Evolutionary conservation across 2,888 invertebrate genomes (phyloP), one percentile per base, ranked within the genome.

Genomic region (Poecilobothrus nobilitatus): DNA sequence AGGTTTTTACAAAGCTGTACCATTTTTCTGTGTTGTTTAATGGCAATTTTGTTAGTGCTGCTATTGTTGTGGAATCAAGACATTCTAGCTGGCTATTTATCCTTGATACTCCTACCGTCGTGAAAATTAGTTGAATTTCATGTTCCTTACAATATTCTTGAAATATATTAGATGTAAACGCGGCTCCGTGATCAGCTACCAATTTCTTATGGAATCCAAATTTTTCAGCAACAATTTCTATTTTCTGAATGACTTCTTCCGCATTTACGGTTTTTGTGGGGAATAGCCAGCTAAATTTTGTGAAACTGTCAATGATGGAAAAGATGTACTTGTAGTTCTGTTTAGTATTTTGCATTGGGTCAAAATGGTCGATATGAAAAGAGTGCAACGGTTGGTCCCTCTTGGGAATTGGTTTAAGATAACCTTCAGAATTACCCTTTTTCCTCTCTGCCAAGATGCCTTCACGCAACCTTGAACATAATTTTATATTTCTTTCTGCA

Each of bases 251-350:
- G 21, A 62, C 70, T 61, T 70, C 69, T 15, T 67, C 67, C 1
- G 27, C 33, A 20, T 33, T 34, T 53, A 33, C 18, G 1, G 68
- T 64, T 65, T 68, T 70, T n/a, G 68, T 67, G 3, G 68, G 70
- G 44, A 68, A 68, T 41, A 67, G 34, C 68, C 67, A 66, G 18
- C 20, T 21, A 34, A 61, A 77, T 66, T 78, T 79, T 0, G 76
- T 76, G 65, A 76, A 79, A 0, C 70, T 76, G 71, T 78, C 77
- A 0, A 78, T 68, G 0, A 77, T 68, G 0, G 76, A 75, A 0
- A 78, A 72, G 1, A 79, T 75, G 65, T 78, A 72, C 67, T 77
- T 77, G 62, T 78, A 78, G 15, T 71, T 63, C 44, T 67, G 67
- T 15, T 33, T 33, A 4, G 68, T 66, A n/a, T n/a, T n/a, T n/a